Base-by-base conservation (phyloP, 2,888 invertebrate genomes). In the Nomada goodeniana region DNA sequence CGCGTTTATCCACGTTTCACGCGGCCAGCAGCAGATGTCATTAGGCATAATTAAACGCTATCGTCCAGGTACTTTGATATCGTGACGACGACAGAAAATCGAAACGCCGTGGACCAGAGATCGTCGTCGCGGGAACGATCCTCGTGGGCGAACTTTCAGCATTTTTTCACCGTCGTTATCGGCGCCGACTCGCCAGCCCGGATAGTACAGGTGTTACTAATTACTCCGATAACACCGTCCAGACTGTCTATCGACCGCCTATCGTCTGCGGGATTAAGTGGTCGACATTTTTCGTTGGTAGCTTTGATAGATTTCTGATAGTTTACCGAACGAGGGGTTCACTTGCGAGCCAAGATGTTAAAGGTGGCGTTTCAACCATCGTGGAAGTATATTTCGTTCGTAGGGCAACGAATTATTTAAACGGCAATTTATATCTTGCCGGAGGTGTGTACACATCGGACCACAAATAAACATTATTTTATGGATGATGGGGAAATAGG, bases 141-240 rank as follows among this genome's bases (percentile, higher is more conserved):
- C 36, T 71, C 83, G 87, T 88, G 81, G 87, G 86, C 88, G 87
- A 77, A 86, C 74, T 75, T 87, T 72, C 69, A 67, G 75, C 79
- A 82, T 75, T 80, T 83, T 77, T 79, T 36, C 36, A 36, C 2
- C 29, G 11, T 36, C 47, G 59, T 55, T 72, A 69, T 74, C 76
- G 26, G 42, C 20, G 20, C 52, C 18, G 63, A 72, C 60, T 69
- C 67, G 72, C 50, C 75, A 23, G 57, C 4, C 36, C 70, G 63
- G 78, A 83, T 82, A 75, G 55, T 70, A 83, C 78, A 88, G 86
- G 88, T 88, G 88, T 85, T 76, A 63, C 88, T 88, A 88, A 88
- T 88, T 88, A 87, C 85, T 57, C 73, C 63, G 88, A 88, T 88
- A 88, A 86, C 86, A 72, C 79, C 69, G 64, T 82, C 77, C 82